Percentiles rank a stretch among this genome's conserved stretches.
Evolutionary conservation across 2,113 vertebrate genomes (phyloP).

Genomic region (Aplodontia rufa): DNA sequence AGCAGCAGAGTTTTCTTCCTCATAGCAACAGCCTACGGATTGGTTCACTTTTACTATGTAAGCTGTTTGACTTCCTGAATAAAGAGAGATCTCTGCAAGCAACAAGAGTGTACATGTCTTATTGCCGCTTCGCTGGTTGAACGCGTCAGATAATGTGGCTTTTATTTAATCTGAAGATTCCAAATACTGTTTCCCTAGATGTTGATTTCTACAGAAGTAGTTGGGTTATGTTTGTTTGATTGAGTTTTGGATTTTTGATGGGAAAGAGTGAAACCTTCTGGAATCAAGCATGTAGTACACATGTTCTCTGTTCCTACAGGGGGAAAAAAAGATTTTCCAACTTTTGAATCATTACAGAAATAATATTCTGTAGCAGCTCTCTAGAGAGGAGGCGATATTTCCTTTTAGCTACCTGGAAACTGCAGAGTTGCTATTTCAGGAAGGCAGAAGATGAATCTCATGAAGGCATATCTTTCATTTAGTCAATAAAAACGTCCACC

Average conservation of each 20-base stretch:
- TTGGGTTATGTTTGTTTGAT: neutral
- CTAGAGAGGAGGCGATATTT: constrained; percentile 47
- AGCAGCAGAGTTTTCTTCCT: too few relatives aligned
- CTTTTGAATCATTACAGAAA: constrained; percentile 9
- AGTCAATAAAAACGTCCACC: constrained; percentile 72
- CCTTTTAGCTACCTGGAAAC: constrained; percentile 60
- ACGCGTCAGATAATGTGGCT: too few relatives aligned
- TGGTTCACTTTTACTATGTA: too few relatives aligned
- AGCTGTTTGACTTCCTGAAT: too few relatives aligned
- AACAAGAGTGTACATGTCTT: too few relatives aligned
- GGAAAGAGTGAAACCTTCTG: neutral
- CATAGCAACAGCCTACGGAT: too few relatives aligned
- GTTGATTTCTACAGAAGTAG: constrained; percentile 2
- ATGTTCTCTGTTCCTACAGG: neutral
- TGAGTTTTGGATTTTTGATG: neutral
- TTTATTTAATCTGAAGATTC: neutral
- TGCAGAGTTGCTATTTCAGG: constrained; percentile 65
- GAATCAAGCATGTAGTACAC: neutral
- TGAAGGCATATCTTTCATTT: constrained; percentile 70
- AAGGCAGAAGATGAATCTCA: constrained; percentile 54
- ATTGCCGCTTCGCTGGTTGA: too few relatives aligned
- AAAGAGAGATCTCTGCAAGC: too few relatives aligned
- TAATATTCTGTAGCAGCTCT: constrained; percentile 26
- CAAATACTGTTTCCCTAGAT: neutral
- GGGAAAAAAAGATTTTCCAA: neutral